phyloP scores from a whole-genome alignment of 2,888 invertebrate genomes.

The Brenthis daphne region DNA sequence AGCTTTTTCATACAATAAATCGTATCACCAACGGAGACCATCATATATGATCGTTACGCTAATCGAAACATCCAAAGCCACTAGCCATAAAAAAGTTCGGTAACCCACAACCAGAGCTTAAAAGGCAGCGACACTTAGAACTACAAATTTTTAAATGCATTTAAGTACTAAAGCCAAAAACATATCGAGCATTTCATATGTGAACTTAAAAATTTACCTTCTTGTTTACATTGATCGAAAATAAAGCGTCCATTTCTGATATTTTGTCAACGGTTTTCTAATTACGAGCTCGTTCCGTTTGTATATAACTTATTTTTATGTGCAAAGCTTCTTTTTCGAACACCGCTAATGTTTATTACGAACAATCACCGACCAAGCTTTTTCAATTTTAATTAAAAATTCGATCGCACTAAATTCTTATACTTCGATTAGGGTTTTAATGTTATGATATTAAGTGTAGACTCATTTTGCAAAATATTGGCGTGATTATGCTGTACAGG shows the following conservation, averaged over 20 bases:
- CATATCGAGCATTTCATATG: background rate
- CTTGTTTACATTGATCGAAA: conserved; percentile 15
- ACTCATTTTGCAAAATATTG: conserved; percentile 3
- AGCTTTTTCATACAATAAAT: no score
- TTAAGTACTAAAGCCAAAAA: background rate
- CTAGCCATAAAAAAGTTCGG: no score
- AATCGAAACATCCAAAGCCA: no score
- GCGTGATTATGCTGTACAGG: conserved; percentile 8
- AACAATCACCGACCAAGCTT: conserved; percentile 20
- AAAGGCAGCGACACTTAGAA: no score
- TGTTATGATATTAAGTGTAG: conserved; percentile 12
- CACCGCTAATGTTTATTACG: conserved; percentile 27
- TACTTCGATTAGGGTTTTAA: conserved; percentile 21
- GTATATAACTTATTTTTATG: conserved; percentile 16
- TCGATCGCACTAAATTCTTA: conserved; percentile 22
- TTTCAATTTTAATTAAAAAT: conserved; percentile 40
- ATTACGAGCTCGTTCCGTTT: conserved; percentile 1
- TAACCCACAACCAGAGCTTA: no score
- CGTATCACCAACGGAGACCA: no score
- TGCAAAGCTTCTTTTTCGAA: conserved; percentile 8
- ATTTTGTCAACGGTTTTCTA: conserved; percentile 8
- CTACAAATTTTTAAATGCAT: no score
- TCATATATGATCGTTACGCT: no score
- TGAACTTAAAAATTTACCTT: background rate
- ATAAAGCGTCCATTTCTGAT: conserved; percentile 12